Base-by-base conservation (phyloP, 2,113 vertebrate genomes). In the Cepphus grylle region DNA sequence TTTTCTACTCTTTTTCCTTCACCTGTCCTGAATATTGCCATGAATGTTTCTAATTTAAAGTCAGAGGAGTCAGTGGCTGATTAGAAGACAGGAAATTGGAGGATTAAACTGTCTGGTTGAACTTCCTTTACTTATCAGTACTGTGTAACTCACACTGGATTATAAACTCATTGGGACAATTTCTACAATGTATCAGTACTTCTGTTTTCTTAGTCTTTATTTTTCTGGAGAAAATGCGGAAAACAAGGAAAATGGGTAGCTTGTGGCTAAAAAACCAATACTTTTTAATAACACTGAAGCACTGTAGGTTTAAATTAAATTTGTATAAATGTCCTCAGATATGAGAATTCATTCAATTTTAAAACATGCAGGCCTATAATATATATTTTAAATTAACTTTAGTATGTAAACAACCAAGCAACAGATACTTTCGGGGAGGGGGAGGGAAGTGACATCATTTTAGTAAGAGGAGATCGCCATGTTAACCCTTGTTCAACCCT, bases 41-140 rank as follows among this genome's bases (percentile, higher is more conserved):
- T 93, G 99, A 98, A 98, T 99, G 99, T 98, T 99, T 99, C 98
- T 98, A 99, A 99, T 99, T 99, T 99, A 98, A 98, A 98, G 96
- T 98, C 97, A 95, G 98, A 98, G 98, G 98, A 98, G 97, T 98
- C 98, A 97, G 98, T 98, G 99, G 98, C 98, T 99, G 99, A 99
- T 99, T 99, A 99, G 98, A 99, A 98, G 98, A 98, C 98, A 99
- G 99, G 99, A 99, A 99, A 99, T 99, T 99, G 98, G 98, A 98
- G 99, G 99, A 99, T 99, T 99, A 99, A 99, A 98, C 98, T 98
- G 99, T 99, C 99, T 99, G 99, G 98, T 99, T 98, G 98, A 99
- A 99, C 99, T 99, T 99, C 99, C 99, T 99, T 98, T 98, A 97
- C 96, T 98, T 98, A 98, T 98, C 98, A 98, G 97, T 97, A 93